Conservation (phyloP, 1,140 invertebrate genomes). For the Sitophilus oryzae region DNA sequence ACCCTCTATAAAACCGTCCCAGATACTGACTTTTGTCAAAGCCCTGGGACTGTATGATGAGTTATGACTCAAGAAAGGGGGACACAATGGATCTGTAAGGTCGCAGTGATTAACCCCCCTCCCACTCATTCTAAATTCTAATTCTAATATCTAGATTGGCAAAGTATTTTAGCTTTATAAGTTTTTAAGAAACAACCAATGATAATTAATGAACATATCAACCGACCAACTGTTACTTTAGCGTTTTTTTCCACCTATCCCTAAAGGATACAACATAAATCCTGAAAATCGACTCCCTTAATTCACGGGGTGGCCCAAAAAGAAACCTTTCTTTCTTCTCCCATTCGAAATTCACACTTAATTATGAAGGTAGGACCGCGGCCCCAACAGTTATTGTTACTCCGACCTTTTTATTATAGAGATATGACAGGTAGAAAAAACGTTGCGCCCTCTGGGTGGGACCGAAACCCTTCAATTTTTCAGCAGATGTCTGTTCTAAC, state of each 20-base stretch:
- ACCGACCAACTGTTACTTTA: not conserved
- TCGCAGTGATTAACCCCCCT: too few relatives aligned
- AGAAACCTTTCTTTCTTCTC: not conserved
- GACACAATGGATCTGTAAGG: too few relatives aligned
- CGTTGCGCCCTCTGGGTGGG: slow-evolving; percentile 6
- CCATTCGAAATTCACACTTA: not conserved
- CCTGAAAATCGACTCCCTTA: not conserved
- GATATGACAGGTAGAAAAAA: slow-evolving; percentile 7
- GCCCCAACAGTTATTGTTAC: not conserved
- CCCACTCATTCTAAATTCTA: too few relatives aligned
- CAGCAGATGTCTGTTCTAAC: slow-evolving; percentile 2
- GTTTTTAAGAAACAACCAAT: too few relatives aligned
- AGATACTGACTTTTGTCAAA: too few relatives aligned
- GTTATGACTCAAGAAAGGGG: too few relatives aligned
- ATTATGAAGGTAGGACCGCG: not conserved
- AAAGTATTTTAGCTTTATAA: too few relatives aligned
- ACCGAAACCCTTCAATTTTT: slow-evolving; percentile 1
- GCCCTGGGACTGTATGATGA: too few relatives aligned
- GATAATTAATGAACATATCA: not conserved
- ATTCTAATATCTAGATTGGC: too few relatives aligned
- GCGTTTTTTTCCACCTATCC: not conserved
- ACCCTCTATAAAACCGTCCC: too few relatives aligned
- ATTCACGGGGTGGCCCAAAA: not conserved
- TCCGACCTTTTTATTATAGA: slow-evolving; percentile 5
- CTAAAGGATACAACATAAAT: not conserved